A percentile compares a stretch with the other conserved stretches of the same genome.
These are phyloP conservation scores for Onchidella celtica DNA, from an alignment of 2,888 invertebrate species.

Conservation along the genomic window DNA sequence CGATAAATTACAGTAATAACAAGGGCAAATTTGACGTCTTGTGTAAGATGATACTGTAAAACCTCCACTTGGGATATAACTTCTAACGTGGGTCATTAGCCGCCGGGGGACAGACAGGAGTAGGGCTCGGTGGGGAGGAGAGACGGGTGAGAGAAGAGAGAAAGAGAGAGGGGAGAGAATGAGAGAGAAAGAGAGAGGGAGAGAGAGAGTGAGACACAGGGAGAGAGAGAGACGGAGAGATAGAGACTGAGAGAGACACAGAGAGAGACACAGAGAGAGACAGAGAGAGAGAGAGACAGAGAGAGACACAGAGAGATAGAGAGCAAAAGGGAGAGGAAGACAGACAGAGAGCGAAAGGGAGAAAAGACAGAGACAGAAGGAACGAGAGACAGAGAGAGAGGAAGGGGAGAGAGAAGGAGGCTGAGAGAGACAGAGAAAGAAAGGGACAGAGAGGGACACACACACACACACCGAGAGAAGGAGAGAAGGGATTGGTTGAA, in stretches of 20 bases:
- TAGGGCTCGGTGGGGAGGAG: background rate
- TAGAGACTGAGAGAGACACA: background rate
- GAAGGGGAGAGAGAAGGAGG: background rate
- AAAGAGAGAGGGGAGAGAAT: conserved; percentile 28
- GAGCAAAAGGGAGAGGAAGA: conserved; percentile 7
- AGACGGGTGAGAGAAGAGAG: conserved; percentile 16
- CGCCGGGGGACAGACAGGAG: no score
- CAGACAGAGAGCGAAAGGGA: conserved; percentile 6
- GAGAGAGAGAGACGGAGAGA: background rate
- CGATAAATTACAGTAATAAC: no score
- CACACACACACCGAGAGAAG: no score
- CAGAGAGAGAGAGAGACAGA: conserved; percentile 10
- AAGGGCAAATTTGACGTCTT: no score
- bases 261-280: background rate
- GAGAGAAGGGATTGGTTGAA: no score
- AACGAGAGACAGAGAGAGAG: background rate
- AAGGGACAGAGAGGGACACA: no score
- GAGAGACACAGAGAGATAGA: background rate
- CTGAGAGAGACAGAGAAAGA: no score
- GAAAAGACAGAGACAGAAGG: background rate
- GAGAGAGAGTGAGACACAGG: conserved; percentile 9
- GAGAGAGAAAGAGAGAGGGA: conserved; percentile 36
- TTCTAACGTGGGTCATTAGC: no score
- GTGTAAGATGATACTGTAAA: no score
- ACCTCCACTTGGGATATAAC: no score